Evolutionary conservation across 64 coral and sea anemone genomes (phyloP), one percentile per base, ranked within the genome.

Genomic region (Trachythela sp.): DNA sequence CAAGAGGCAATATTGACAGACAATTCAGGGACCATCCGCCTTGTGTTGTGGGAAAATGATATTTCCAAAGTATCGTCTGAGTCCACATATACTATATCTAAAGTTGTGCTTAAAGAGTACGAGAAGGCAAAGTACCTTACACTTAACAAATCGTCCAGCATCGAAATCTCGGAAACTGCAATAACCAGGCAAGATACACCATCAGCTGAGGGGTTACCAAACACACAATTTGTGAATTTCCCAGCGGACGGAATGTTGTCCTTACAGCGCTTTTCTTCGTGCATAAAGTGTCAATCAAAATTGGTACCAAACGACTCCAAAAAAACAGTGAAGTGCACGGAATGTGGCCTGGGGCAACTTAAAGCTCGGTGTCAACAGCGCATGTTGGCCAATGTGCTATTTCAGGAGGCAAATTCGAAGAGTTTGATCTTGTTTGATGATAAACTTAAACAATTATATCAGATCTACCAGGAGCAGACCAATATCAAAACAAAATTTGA

Each of bases 241-340:
- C 85, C 85, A 88, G 84, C 91, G 87, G 70, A 92, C 40, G 91
- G 91, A 88, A 92, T 92, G 34, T 77, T 87, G 64, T 92, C 86
- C 77, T 60, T 92, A 6, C 91, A 88, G 42, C 40, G 58, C 49
- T 84, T 87, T 84, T 54, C 77, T 83, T 87, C 30, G 70, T 88
- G 91, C 86, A 92, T 87, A 84, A 92, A 92, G 75, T 88, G 85
- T 33, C 91, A 92, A 67, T 92, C 91, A 92, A 91, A 90, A 87
- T 32, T 88, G 84, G 77, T 92, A 14, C 3, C 20, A 26, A 88
- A 70, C 83, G 49, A 87, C 85, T 68, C 5, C n/a, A 68, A 92
- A 88, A 92, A 92, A 54, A 87, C 86, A 31, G 6, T 92, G 30
- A 92, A 92, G 86, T 92, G 91, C 54, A 83, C 86, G 0, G 86